phyloP scores from a whole-genome alignment of 2,113 vertebrate species.

The Gallinago paraguaiae region DNA sequence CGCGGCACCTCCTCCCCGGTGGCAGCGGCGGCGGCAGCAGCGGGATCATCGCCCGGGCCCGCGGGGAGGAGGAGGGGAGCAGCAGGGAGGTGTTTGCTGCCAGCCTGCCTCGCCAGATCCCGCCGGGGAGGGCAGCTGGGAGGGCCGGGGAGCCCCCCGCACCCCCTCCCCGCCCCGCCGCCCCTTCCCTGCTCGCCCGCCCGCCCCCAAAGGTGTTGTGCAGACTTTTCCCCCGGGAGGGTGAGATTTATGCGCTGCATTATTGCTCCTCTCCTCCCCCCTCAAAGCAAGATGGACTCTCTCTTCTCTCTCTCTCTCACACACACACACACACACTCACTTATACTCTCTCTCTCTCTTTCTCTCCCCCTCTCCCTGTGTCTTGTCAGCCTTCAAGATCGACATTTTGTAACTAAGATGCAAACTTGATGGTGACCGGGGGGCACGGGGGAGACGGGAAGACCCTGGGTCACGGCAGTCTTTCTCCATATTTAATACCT shows the following conservation, averaged over 20 bases:
- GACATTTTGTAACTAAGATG: conserved; percentile 92
- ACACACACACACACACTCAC: conserved; percentile 15
- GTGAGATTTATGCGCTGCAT: conserved; percentile 83
- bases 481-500: conserved; percentile 64
- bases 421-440: conserved; percentile 79
- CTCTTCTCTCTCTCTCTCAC: conserved; percentile 70
- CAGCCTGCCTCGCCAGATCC: conserved; percentile 62
- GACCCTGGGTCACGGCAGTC: conserved; percentile 46
- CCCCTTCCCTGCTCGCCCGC: conserved; percentile 53
- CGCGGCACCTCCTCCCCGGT: conserved; percentile 27
- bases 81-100: conserved; percentile 72
- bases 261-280: conserved; percentile 74
- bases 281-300: conserved; percentile 98
- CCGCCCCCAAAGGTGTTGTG: conserved; percentile 75
- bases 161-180: conserved; percentile 53
- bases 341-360: conserved; percentile 63
- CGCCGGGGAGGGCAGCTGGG: conserved; percentile 62
- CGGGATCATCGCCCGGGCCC: conserved; percentile 76
- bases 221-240: conserved; percentile 82
- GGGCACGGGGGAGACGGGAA: conserved; percentile 17
- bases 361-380: conserved; percentile 77
- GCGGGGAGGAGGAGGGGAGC: conserved; percentile 69
- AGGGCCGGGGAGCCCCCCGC: conserved; percentile 16
- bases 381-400: conserved; percentile 89
- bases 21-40: conserved; percentile 63